phyloP scores from a whole-genome alignment of 2,888 invertebrate genomes.

The Neoitamus cyanurus region DNA sequence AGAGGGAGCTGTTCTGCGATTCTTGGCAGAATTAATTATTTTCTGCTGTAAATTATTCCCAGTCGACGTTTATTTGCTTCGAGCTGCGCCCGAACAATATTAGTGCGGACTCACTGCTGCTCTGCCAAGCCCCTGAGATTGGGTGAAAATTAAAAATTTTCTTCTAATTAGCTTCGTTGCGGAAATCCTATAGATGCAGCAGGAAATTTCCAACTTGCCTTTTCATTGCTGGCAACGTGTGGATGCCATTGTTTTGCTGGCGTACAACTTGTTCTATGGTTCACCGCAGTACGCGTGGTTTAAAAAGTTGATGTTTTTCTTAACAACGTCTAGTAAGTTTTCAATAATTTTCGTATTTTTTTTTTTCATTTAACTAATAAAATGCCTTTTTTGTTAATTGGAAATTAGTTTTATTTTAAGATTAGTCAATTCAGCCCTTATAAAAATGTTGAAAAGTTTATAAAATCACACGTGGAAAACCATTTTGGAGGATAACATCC shows the following conservation, averaged over 20 bases:
- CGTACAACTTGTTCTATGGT: not conserved
- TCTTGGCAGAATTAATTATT: conserved; percentile 29
- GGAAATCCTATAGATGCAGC: not conserved
- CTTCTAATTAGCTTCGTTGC: not conserved
- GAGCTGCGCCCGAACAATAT: not conserved
- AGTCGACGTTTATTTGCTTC: not conserved
- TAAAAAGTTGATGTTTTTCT: not conserved
- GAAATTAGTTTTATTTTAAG: no score
- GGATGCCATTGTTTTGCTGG: not conserved
- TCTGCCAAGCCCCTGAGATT: not conserved
- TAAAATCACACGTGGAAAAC: no score
- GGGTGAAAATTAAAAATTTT: conserved; percentile 1
- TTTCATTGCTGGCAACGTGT: not conserved
- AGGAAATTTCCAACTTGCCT: not conserved
- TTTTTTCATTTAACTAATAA: not conserved
- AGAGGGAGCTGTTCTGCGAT: not conserved
- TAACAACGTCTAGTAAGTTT: not conserved
- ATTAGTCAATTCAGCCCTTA: no score
- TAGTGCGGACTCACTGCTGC: not conserved
- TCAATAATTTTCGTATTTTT: not conserved
- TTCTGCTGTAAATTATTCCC: conserved; percentile 14
- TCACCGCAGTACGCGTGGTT: not conserved
- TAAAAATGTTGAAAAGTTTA: no score
- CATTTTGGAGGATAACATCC: no score
- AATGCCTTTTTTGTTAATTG: not conserved